Evolutionary conservation across 2,888 invertebrate species (phyloP).

Genomic region (Ypsolopha scabrella): DNA sequence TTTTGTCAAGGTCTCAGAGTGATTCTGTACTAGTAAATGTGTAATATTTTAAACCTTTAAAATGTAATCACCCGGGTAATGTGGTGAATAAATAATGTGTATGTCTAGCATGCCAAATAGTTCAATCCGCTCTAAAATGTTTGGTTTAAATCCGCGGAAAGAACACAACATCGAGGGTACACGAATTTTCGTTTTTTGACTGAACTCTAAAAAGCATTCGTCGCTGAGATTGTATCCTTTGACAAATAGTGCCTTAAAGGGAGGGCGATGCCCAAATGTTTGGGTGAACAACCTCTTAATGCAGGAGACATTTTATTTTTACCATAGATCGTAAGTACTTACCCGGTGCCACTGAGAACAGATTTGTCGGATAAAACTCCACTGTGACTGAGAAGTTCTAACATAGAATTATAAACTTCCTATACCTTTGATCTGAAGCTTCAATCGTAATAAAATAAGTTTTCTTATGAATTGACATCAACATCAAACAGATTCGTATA

Average conservation of each 20-base stretch:
- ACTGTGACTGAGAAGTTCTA: not conserved
- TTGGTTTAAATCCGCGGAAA: too few relatives aligned
- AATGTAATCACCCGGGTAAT: too few relatives aligned
- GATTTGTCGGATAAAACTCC: not conserved
- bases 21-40: too few relatives aligned
- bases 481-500: too few relatives aligned
- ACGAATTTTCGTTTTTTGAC: too few relatives aligned
- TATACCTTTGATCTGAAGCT: not conserved
- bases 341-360: not conserved
- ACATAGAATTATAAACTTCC: not conserved
- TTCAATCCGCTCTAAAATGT: too few relatives aligned
- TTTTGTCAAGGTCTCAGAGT: too few relatives aligned
- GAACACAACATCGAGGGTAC: too few relatives aligned
- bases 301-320: constrained; percentile 68
- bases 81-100: too few relatives aligned
- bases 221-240: constrained; percentile 38
- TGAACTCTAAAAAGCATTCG: too few relatives aligned
- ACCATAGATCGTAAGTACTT: constrained; percentile 27
- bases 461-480: not conserved
- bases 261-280: constrained; percentile 58
- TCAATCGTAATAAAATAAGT: not conserved
- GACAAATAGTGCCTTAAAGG: constrained; percentile 50
- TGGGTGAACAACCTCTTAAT: constrained; percentile 69
- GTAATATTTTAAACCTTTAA: too few relatives aligned
- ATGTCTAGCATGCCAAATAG: too few relatives aligned